Base-by-base conservation (phyloP, 2,797 vertebrate genomes). In the Pseudomugil gertrudae region DNA sequence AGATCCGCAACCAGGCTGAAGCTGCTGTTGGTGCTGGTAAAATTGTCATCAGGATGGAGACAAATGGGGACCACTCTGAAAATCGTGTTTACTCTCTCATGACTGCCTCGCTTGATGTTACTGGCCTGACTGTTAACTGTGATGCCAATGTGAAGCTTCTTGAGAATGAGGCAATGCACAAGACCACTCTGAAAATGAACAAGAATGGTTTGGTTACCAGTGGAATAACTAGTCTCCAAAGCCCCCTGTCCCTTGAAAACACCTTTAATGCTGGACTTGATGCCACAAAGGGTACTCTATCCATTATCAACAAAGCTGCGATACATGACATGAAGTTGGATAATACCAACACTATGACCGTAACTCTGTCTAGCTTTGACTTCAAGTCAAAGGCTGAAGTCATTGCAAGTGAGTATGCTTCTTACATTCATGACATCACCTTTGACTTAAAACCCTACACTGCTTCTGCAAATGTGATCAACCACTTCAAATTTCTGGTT, bases 341-440 rank as follows among this genome's bases (percentile, higher is more conserved):
- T 56, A 93, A 96, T 71, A 72, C 76, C 23, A 95, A 97, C 76
- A 93, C 83, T 48, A 72, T 99, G 73, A 92, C 66, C 66, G 74
- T 97, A 32, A 93, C 91, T 55, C 93, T 93, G 0, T 88, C 93
- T 36, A 87, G 91, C 13, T 70, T 99, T 78, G 86, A 90, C 0
- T 94, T 95, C 58, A 83, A 65, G 68, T 96, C 95, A 2, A 95
- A 95, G 75, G 89, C 94, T 63, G 94, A 95, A 74, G 94, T 94
- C 61, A 74, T 78, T 19, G 90, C 92, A 30, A 88, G 85, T 79
- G 69, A 89, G 36, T 91, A 91, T 84, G 93, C 87, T 61, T 93
- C 91, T 62, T 97, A 99, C 76, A 94, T 86, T 52, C 96, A 98
- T 59, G 90, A 90, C 67, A 91, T 96, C 73, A 91, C 89, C 23